Base-by-base conservation (phyloP, 2,888 invertebrate genomes). In the Tipula unca region DNA sequence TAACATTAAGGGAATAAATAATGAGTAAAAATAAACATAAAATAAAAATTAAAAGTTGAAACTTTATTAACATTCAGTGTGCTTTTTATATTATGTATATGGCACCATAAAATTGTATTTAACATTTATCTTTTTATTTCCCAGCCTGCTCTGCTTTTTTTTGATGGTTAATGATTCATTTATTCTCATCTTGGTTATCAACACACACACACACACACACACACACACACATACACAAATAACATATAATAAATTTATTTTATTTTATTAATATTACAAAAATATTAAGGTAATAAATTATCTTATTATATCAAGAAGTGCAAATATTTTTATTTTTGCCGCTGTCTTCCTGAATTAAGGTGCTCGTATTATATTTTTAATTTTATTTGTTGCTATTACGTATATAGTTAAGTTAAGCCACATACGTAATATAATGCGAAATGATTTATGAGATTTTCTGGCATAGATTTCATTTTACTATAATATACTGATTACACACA, bases 1-100 rank as follows among this genome's bases (percentile, higher is more conserved):
- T 69, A 69, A 69, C 69, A 69, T 69, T 69, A 69, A 69, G 69
- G 69, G 69, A 69, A 69, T 69, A 69, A 69, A 69, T 69, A 69
- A 69, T 69, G 69, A 69, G 69, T 10, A 69, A 69, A 69, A 69
- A 69, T 69, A 69, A 69, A 25, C 69, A 25, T 69, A 69, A 69
- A 69, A 69, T 69, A 69, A 69, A 69, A 69, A 69, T 69, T 69
- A 69, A 69, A 69, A 69, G 25, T 69, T 69, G 69, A 69, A 69
- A 25, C 69, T 69, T 69, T 25, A 69, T 69, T 69, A 69, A 69
- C 69, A 25, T 69, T 69, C 10, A 17, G 69, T 25, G 69, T 69
- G 25, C 69, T 69, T 69, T 69, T 25, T 39, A 6, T 39, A 13
- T 39, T 8, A 10, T 39, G 0, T 48, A 2, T 48, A 10, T 2